Evolutionary conservation across 2,797 vertebrate genomes (phyloP).

Genomic region (Pantherophis vulpinus): DNA sequence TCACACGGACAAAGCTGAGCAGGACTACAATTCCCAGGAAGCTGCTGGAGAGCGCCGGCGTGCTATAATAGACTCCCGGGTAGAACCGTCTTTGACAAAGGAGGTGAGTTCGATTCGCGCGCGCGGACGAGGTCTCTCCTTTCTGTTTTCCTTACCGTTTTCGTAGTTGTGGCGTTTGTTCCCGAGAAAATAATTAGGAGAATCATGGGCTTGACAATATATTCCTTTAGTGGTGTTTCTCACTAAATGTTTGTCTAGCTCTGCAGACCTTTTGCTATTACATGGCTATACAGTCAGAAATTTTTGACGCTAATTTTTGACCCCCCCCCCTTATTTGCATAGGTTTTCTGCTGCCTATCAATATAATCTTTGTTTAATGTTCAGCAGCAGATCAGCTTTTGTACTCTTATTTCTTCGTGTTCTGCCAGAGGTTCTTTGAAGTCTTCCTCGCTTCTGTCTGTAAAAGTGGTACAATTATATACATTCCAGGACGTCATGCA

Average conservation of each 20-base stretch:
- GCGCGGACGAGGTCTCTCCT: too few relatives aligned
- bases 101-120: rapidly evolving
- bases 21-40: constrained; percentile 42
- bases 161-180: background rate
- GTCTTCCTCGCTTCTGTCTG: background rate
- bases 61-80: background rate
- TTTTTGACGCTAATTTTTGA: background rate
- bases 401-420: background rate
- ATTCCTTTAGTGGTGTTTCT: background rate
- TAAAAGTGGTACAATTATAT: background rate
- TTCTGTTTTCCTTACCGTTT: background rate
- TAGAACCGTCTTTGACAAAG: background rate
- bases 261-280: background rate
- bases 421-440: background rate
- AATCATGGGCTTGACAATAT: background rate
- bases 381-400: background rate
- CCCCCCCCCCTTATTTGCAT: background rate
- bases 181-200: background rate
- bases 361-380: background rate
- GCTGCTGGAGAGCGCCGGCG: rapidly evolving
- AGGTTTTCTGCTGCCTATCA: background rate
- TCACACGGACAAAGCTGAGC: rapidly evolving
- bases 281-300: background rate
- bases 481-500: background rate
- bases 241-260: background rate